Evolutionary conservation across 1,140 invertebrate genomes (phyloP), one percentile per base, ranked within the genome.

Genomic region (Trissolcus basalis): DNA sequence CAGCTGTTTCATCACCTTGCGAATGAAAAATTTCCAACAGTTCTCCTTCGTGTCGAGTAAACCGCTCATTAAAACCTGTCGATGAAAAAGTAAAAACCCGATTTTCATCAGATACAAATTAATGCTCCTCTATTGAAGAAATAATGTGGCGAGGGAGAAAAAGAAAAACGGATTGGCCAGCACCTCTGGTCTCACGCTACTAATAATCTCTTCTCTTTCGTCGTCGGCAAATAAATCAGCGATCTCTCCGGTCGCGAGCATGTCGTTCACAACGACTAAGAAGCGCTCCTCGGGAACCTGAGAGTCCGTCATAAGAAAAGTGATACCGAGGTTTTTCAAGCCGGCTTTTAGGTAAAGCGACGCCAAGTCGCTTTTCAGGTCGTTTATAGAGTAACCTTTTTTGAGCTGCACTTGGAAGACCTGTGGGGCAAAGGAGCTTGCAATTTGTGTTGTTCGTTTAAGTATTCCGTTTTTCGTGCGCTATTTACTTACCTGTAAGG

Each of bases 1-100:
- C 3, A 95, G 80, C 79, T 91, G 87, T 45, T 88, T 89, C 56
- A 96, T 90, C 9, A 98, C 96, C 82, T 95, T 92, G 78, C 97
- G 95, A 73, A 99, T 97, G 83, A 97, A 98, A 88, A 96, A 97
- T 83, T 93, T 94, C 97, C 97, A 99, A 82, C 96, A 98, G 82
- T 97, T 98, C 83, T 98, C 97, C 74, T 93, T 91, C 0, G 94
- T 95, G 85, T 98, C 97, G 59, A 92, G 88, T 54, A 96, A 88
- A 8, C 96, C 97, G 2, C 91, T 86, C 50, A 90, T 91, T 90
- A 94, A 96, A 55, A 91, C 89, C 90, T 91, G 48, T 54, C 4
- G 19, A 49, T 39, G 45, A 39, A 13, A 50, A 50, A 27, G 1
- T n/a, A n/a, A 27, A 27, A 27, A 27, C 19, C 6, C 19, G 19